Base-by-base conservation (phyloP, 2,113 vertebrate species). In the Anoplopoma fimbria region DNA sequence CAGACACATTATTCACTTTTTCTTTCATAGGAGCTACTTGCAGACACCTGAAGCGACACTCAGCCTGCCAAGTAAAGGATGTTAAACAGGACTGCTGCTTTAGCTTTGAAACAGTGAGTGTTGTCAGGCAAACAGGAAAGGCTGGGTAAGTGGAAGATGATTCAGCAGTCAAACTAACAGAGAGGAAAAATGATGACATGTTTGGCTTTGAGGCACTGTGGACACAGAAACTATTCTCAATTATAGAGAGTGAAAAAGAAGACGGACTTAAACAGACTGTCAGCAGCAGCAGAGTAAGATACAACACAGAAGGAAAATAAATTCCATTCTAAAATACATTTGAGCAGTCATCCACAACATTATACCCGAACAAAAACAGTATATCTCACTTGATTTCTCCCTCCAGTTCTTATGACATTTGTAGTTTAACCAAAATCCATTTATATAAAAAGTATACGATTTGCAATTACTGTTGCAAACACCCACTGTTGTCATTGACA, bases 231-330 rank as follows among this genome's bases (percentile, higher is more conserved):
- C 53, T 12, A 2, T 42, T 67, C 57, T 51, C 31, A 62, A 42
- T 81, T 49, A 82, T 0, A 69, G n/a, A 69, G 60, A 29, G 38
- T 17, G 45, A 47, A 61, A 23, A 42, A 70, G 14, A 63, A 51
- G 57, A 61, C 62, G 38, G 81, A 84, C n/a, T 51, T 68, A 72
- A 79, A 85, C 60, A 73, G 64, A 31, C 53, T 40, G 55, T 79
- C 82, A 70, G 65, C 53, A 10, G 69, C 36, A 2, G 78, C 49
- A 53, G 78, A 31, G 31, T 4, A 19, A 58, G 55, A 84, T 6
- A 51, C 7, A 63, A 72, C 55, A 31, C 69, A 75, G 75, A 49
- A 42, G 71, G 75, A 63, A 55, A 58, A 77, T 19, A 77, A 72
- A 76, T 45, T 36, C 23, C 6, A 38, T 19, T 55, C 4, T 61